Conservation (phyloP, 2,113 vertebrate genomes). For the Centropus bengalensis region DNA sequence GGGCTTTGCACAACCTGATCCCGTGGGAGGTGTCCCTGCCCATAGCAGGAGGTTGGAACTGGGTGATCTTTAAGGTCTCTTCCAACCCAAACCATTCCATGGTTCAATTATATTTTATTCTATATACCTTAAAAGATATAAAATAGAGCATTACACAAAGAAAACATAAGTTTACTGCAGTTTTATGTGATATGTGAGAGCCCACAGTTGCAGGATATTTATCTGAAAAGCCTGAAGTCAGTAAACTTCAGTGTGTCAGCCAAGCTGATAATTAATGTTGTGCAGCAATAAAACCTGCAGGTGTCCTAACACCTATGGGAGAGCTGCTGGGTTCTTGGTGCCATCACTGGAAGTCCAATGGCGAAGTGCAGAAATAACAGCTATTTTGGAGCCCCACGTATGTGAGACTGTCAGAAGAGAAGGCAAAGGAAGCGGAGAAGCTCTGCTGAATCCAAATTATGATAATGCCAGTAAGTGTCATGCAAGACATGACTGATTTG, state of each 20-base stretch:
- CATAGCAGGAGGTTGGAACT: too few relatives aligned
- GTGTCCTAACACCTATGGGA: background rate
- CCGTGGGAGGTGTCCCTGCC: too few relatives aligned
- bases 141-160: background rate
- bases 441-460: rapidly evolving
- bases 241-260: constrained; percentile 6
- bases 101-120: background rate
- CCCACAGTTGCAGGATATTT: background rate
- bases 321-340: background rate
- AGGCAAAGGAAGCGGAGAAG: background rate
- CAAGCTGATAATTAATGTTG: background rate
- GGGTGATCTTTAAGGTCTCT: too few relatives aligned
- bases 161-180: background rate
- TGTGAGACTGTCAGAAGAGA: background rate
- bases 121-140: constrained; percentile 10
- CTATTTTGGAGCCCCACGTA: background rate
- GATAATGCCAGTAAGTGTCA: background rate
- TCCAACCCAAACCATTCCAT: too few relatives aligned
- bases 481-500: background rate
- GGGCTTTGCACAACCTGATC: too few relatives aligned
- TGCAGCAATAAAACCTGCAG: background rate
- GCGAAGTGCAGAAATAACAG: background rate
- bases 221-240: background rate
- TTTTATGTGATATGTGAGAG: background rate
- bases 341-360: background rate